These are phyloP conservation scores for Amphiprion percula DNA, from an alignment of 2,113 vertebrate species.

Conservation along the genomic window DNA sequence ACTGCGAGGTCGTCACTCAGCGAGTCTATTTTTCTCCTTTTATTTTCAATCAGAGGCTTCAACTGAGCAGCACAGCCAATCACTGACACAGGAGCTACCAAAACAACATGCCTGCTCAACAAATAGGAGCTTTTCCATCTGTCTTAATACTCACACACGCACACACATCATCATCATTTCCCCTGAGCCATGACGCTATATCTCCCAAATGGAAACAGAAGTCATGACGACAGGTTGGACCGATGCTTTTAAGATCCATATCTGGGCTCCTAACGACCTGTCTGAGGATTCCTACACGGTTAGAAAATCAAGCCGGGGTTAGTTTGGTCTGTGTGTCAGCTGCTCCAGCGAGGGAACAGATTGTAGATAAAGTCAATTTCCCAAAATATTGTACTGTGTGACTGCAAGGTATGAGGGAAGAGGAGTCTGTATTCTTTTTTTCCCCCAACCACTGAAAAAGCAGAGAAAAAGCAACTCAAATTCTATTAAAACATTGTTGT, in stretches of 20 bases:
- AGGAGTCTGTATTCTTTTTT: too few relatives aligned
- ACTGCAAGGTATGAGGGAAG: not conserved
- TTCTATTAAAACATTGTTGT: too few relatives aligned
- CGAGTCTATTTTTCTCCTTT: conserved; percentile 72
- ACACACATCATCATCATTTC: conserved; percentile 15
- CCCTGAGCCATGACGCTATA: conserved; percentile 66
- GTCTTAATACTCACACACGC: conserved; percentile 34
- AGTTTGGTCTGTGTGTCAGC: conserved; percentile 70
- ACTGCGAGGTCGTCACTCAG: conserved; percentile 65
- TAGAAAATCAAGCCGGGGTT: conserved; percentile 49
- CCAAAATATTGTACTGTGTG: conserved; percentile 23
- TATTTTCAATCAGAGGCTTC: conserved; percentile 72
- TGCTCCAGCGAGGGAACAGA: conserved; percentile 42
- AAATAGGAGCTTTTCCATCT: conserved; percentile 73
- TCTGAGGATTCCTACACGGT: conserved; percentile 52
- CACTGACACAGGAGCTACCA: conserved; percentile 33
- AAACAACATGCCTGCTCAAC: conserved; percentile 65
- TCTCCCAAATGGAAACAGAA: conserved; percentile 68
- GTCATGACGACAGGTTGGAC: conserved; percentile 52
- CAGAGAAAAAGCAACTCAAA: too few relatives aligned
- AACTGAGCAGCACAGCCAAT: conserved; percentile 60
- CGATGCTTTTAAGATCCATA: conserved; percentile 70
- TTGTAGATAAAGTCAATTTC: conserved; percentile 56
- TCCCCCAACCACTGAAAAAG: not conserved
- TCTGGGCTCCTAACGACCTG: conserved; percentile 45